A percentile compares a stretch with the other conserved stretches of the same genome.
Evolutionary conservation across 2,888 invertebrate species (phyloP).

Genomic region (Teinopalpus imperialis): DNA sequence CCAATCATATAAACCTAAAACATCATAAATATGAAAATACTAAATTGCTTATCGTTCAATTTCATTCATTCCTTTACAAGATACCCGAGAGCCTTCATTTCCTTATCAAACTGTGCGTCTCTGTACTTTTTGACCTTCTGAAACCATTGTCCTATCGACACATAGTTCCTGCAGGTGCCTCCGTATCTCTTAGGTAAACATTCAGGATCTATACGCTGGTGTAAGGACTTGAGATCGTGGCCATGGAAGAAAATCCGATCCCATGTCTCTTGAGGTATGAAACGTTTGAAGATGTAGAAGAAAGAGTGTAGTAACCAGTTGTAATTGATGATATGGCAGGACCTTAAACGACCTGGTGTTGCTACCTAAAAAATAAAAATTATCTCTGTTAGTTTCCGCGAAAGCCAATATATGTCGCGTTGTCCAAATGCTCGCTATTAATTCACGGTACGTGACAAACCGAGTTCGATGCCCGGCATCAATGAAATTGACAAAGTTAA

Average conservation of each 20-base stretch:
- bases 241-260: constrained; percentile 71
- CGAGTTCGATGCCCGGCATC: too few species aligned
- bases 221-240: constrained; percentile 60
- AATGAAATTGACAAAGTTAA: too few species aligned
- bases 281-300: constrained; percentile 88
- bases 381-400: too few species aligned
- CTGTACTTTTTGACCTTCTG: constrained; percentile 75
- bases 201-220: constrained; percentile 52
- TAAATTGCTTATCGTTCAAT: too few species aligned
- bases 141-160: constrained; percentile 80
- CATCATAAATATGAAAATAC: too few species aligned
- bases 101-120: constrained; percentile 78
- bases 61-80: constrained; percentile 64
- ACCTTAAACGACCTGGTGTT: constrained; percentile 84
- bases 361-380: constrained; percentile 74
- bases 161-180: constrained; percentile 80
- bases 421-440: too few species aligned
- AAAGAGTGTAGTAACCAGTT: constrained; percentile 90
- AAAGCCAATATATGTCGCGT: too few species aligned
- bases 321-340: constrained; percentile 89
- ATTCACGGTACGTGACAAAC: neutral
- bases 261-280: constrained; percentile 84
- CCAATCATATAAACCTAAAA: too few species aligned
- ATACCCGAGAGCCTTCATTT: constrained; percentile 85
- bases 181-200: constrained; percentile 60